A percentile compares a stretch with the other conserved stretches of the same genome.
These are phyloP conservation scores for Amblyjoppa fuscipennis DNA, from an alignment of 2,888 invertebrate species.

Conservation along the genomic window DNA sequence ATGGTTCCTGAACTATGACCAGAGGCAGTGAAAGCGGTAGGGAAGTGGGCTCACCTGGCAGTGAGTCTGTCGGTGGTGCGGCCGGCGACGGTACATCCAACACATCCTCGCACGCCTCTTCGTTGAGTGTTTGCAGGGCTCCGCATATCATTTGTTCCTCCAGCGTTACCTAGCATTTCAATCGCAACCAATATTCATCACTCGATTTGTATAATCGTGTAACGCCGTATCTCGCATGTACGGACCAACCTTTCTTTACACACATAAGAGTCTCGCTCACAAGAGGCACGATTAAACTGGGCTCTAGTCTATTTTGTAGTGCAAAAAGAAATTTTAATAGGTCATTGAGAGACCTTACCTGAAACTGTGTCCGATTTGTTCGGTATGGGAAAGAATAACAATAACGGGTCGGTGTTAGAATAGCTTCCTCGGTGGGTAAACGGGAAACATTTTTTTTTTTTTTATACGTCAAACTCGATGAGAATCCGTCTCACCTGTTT, in stretches of 20 bases:
- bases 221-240: slow-evolving; percentile 44
- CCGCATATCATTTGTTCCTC: slow-evolving; percentile 98
- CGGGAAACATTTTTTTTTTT: not conserved
- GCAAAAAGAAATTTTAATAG: slow-evolving; percentile 64
- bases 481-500: slow-evolving; percentile 90
- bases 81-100: slow-evolving; percentile 87
- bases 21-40: slow-evolving; percentile 84
- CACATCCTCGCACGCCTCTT: slow-evolving; percentile 97
- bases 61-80: slow-evolving; percentile 79
- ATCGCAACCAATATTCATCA: slow-evolving; percentile 25
- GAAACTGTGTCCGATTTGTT: slow-evolving; percentile 71
- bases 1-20: slow-evolving; percentile 84
- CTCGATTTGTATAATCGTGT: slow-evolving; percentile 1
- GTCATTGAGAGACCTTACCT: slow-evolving; percentile 72
- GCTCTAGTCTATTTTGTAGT: slow-evolving; percentile 67
- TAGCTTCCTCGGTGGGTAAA: not conserved
- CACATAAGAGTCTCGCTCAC: slow-evolving; percentile 59
- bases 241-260: slow-evolving; percentile 66
- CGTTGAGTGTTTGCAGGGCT: slow-evolving; percentile 95
- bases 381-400: slow-evolving; percentile 34
- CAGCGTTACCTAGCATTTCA: slow-evolving; percentile 91
- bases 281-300: slow-evolving; percentile 61
- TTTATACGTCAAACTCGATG: slow-evolving; percentile 31
- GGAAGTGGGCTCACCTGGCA: slow-evolving; percentile 84
- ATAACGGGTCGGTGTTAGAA: slow-evolving; percentile 20